A percentile compares a stretch with the other conserved stretches of the same genome.
Conservation (phyloP, 2,888 invertebrate genomes). For the Brachyopa scutellaris region DNA sequence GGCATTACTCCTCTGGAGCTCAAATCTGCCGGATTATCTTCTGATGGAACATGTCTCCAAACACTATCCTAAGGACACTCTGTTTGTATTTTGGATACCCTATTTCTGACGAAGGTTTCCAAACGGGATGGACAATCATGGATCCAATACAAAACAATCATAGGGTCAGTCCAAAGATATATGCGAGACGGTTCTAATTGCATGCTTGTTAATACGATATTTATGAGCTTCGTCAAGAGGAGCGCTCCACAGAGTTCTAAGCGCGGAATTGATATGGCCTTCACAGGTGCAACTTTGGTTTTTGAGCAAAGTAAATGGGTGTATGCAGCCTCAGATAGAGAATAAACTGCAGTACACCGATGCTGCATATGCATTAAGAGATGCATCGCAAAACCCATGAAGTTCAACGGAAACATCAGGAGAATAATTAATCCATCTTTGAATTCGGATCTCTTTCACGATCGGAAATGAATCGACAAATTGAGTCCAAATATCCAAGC, state of each 20-base stretch:
- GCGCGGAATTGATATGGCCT: slow-evolving; percentile 51
- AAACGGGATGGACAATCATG: background rate
- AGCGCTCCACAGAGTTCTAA: slow-evolving; percentile 45
- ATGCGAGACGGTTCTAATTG: background rate
- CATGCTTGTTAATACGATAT: background rate
- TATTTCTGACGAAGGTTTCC: slow-evolving; percentile 1
- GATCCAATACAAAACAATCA: slow-evolving; percentile 2
- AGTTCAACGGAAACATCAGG: slow-evolving; percentile 26
- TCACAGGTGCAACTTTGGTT: slow-evolving; percentile 34
- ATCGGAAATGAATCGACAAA: slow-evolving; percentile 6
- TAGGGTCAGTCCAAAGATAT: slow-evolving; percentile 12
- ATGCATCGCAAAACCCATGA: slow-evolving; percentile 62
- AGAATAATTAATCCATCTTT: too few relatives aligned
- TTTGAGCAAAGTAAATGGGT: slow-evolving; percentile 14
- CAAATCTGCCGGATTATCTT: slow-evolving; percentile 62
- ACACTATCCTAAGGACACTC: background rate
- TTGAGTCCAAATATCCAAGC: background rate
- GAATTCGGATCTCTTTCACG: slow-evolving; percentile 4
- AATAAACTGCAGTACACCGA: slow-evolving; percentile 10
- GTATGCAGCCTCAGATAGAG: background rate
- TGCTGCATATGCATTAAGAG: slow-evolving; percentile 49
- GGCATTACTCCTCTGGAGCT: too few relatives aligned
- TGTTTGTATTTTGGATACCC: slow-evolving; percentile 4
- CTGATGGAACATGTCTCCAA: slow-evolving; percentile 57
- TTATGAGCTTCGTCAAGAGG: slow-evolving; percentile 28